Conservation (phyloP, 1,140 invertebrate genomes). For the Platyura marginata region DNA sequence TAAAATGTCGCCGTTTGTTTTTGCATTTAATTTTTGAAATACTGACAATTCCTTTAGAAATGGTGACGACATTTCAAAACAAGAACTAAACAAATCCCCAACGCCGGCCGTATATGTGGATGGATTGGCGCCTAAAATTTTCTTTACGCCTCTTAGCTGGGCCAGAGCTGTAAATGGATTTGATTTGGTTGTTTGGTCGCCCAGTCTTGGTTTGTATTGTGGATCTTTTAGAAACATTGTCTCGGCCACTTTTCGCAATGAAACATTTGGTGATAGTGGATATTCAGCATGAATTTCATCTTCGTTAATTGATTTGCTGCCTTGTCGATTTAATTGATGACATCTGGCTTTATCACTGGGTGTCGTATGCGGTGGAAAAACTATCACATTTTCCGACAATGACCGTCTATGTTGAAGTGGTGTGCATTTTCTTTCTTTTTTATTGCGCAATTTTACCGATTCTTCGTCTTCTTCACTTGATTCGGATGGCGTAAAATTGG, state of each 20-base stretch:
- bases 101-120: conserved; percentile 25
- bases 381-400: conserved; percentile 43
- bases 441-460: conserved; percentile 11
- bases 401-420: conserved; percentile 37
- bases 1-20: conserved; percentile 4
- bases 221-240: conserved; percentile 65
- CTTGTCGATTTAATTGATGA: conserved; percentile 27
- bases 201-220: conserved; percentile 47
- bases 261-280: conserved; percentile 25
- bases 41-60: conserved; percentile 23
- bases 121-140: conserved; percentile 44
- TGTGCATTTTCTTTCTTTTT: conserved; percentile 25
- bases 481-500: conserved; percentile 28
- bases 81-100: conserved; percentile 48
- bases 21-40: conserved; percentile 7
- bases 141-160: conserved; percentile 50
- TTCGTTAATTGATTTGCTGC: not conserved
- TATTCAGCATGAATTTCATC: conserved; percentile 6
- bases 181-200: conserved; percentile 23
- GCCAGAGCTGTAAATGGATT: conserved; percentile 53
- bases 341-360: conserved; percentile 58
- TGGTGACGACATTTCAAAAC: conserved; percentile 49
- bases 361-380: conserved; percentile 29
- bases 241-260: conserved; percentile 43
- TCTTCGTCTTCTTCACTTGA: conserved; percentile 21